Percentiles rank a stretch among this genome's conserved stretches.
Conservation (phyloP, 2,797 vertebrate genomes). For the Megalops cyprinoides region DNA sequence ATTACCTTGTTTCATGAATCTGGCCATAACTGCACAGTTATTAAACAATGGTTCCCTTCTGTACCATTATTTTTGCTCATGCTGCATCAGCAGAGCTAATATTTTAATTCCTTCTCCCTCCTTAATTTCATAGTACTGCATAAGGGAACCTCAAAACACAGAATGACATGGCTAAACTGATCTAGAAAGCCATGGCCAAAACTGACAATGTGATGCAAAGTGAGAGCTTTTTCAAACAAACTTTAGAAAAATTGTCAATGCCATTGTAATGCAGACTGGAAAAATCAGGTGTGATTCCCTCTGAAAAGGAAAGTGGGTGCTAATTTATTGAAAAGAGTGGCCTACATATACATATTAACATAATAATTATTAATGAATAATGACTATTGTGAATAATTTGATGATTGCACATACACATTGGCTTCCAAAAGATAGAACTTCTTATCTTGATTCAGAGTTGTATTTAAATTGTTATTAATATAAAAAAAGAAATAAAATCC, state of each 20-base stretch:
- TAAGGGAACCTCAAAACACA: neutral
- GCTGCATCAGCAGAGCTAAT: no score
- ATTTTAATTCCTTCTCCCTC: no score
- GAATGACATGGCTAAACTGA: no score
- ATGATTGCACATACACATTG: neutral
- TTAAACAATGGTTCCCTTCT: no score
- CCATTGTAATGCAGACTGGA: neutral
- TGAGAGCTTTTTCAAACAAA: neutral
- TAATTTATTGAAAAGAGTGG: no score
- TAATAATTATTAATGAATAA: neutral
- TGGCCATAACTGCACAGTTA: no score
- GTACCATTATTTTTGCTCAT: no score
- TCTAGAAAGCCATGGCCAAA: no score
- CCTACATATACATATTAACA: neutral
- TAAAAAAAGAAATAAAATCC: neutral
- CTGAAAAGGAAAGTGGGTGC: no score
- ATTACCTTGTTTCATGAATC: no score
- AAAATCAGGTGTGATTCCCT: no score
- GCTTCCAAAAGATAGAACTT: neutral
- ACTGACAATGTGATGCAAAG: neutral
- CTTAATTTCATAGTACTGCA: no score
- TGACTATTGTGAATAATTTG: neutral
- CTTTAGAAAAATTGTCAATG: neutral
- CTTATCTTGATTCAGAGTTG: neutral
- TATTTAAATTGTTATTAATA: constrained; percentile 6